Conservation (phyloP, 2,113 vertebrate species). For the Glaucomys volans region DNA sequence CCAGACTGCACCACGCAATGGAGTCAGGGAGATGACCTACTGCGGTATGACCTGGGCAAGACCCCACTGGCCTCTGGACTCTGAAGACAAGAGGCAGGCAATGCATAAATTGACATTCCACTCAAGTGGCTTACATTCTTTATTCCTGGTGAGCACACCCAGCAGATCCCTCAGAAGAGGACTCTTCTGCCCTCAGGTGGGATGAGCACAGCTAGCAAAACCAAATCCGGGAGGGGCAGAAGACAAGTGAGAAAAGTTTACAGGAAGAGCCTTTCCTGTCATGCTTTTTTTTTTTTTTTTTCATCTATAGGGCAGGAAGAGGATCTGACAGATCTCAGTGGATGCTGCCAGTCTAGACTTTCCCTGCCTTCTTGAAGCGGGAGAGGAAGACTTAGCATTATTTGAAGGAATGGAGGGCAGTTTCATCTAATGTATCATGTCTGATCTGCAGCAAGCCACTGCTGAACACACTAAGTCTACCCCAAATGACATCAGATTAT, state of each 20-base stretch:
- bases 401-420: background rate
- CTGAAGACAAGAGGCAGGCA: background rate
- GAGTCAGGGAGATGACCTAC: background rate
- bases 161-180: background rate
- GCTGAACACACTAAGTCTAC: background rate
- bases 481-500: background rate
- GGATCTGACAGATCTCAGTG: background rate
- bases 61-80: background rate
- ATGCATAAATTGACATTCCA: background rate
- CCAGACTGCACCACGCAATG: background rate
- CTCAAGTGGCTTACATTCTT: background rate
- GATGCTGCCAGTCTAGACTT: background rate
- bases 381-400: background rate
- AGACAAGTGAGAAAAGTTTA: background rate
- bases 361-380: background rate
- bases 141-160: background rate
- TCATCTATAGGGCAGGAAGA: background rate
- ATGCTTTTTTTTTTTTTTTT: background rate
- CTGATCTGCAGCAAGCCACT: background rate
- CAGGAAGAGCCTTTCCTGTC: background rate
- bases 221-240: background rate
- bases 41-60: background rate
- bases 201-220: background rate
- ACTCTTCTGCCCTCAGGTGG: background rate
- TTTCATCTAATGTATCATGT: background rate